These are phyloP conservation scores for Napeogenes inachia DNA, from an alignment of 2,888 invertebrate species.

Conservation along the genomic window DNA sequence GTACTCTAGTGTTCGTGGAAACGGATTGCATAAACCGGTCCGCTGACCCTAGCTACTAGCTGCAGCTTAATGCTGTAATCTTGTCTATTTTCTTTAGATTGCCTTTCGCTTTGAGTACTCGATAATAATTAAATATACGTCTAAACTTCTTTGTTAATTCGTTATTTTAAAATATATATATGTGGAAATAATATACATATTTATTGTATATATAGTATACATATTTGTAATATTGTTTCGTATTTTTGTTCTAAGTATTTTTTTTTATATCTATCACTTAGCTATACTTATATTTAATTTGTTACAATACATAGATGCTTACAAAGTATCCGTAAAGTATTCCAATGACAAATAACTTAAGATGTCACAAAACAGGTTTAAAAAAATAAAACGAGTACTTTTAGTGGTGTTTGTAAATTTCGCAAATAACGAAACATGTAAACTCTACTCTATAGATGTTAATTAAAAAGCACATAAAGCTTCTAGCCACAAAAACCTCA, in stretches of 20 bases:
- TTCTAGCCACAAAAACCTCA: constrained; percentile 54
- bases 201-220: no score
- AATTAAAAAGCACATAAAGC: constrained; percentile 40
- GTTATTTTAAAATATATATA: no score
- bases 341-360: not conserved
- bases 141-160: not conserved
- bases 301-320: not conserved
- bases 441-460: constrained; percentile 22
- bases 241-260: not conserved
- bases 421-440: constrained; percentile 17
- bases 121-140: not conserved
- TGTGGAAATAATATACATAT: no score
- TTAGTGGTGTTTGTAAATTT: constrained; percentile 17
- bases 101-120: constrained; percentile 9
- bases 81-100: constrained; percentile 15
- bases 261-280: not conserved
- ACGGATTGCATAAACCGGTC: constrained; percentile 30
- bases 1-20: constrained; percentile 28
- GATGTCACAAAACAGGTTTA: not conserved
- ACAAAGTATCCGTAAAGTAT: not conserved
- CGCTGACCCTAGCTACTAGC: constrained; percentile 19
- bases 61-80: constrained; percentile 21
- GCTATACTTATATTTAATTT: not conserved
- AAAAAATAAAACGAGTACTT: not conserved
- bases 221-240: no score